Evolutionary conservation across 2,888 invertebrate species (phyloP).

Genomic region (Nemotelus nigrinus): DNA sequence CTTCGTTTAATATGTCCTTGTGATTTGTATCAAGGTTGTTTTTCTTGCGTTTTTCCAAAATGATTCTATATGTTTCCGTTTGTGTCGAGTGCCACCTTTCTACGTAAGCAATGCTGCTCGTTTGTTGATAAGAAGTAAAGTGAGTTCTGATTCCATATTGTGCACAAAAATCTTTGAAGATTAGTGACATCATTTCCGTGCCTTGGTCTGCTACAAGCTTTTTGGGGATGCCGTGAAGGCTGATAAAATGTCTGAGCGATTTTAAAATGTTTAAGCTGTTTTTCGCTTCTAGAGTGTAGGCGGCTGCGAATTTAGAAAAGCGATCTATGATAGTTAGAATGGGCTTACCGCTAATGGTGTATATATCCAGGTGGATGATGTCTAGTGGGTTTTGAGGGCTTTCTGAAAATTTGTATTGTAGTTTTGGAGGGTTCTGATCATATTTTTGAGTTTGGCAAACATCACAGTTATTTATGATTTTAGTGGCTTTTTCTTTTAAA

Average conservation of each 20-base stretch:
- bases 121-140: no score
- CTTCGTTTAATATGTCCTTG: no score
- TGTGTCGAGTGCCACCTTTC: no score
- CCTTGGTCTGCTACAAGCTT: slow-evolving; percentile 39
- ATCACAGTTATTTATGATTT: slow-evolving; percentile 44
- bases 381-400: slow-evolving; percentile 41
- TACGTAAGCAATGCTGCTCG: no score
- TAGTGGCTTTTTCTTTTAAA: slow-evolving; percentile 37
- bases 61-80: no score
- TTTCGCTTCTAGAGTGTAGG: slow-evolving; percentile 20
- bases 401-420: slow-evolving; percentile 33
- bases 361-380: slow-evolving; percentile 38
- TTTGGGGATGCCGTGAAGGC: slow-evolving; percentile 31
- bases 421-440: slow-evolving; percentile 47
- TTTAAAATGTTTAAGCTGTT: no score
- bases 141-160: no score
- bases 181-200: not conserved
- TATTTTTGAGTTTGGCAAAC: slow-evolving; percentile 33
- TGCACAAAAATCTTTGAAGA: no score
- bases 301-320: slow-evolving; percentile 40
- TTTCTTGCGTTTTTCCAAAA: no score
- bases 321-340: slow-evolving; percentile 29
- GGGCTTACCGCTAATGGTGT: slow-evolving; percentile 26
- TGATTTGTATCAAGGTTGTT: no score
- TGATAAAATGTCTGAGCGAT: not conserved